These are phyloP conservation scores for Thinocorus orbignyianus DNA, from an alignment of 2,113 vertebrate genomes.

Conservation along the genomic window DNA sequence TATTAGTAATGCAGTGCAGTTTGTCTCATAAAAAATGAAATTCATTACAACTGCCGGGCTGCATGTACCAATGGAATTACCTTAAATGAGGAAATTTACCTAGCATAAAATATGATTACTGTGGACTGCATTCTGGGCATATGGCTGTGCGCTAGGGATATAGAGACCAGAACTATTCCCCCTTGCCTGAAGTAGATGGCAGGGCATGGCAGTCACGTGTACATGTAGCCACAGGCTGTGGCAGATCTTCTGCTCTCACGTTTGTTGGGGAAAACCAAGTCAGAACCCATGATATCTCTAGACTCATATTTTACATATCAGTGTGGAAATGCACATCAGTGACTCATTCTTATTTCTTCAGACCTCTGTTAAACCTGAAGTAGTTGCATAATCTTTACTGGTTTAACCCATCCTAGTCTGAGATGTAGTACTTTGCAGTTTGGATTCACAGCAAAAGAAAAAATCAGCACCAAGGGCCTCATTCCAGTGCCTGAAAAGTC, in stretches of 20 bases:
- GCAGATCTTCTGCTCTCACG: not conserved
- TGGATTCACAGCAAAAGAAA: not conserved
- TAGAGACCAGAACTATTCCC: not conserved
- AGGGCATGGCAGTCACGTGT: not conserved
- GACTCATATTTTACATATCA: not conserved
- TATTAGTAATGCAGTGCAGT: fast-evolving
- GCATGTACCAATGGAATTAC: not conserved
- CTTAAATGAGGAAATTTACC: not conserved
- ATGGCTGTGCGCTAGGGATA: not conserved
- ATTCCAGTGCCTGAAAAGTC: not conserved
- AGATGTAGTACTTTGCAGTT: not conserved
- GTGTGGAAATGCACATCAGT: not conserved
- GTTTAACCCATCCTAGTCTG: not conserved
- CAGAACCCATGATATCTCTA: not conserved
- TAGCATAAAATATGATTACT: not conserved
- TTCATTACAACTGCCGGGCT: not conserved
- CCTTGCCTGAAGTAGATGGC: not conserved
- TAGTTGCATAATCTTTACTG: fast-evolving
- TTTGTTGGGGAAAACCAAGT: not conserved
- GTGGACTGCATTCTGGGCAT: not conserved
- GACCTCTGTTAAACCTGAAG: not conserved
- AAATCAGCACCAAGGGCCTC: not conserved
- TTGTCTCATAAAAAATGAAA: not conserved
- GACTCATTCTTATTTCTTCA: not conserved
- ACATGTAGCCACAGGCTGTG: fast-evolving